phyloP scores from a whole-genome alignment of 2,888 invertebrate species.

The Scaptomyza tumidula region DNA sequence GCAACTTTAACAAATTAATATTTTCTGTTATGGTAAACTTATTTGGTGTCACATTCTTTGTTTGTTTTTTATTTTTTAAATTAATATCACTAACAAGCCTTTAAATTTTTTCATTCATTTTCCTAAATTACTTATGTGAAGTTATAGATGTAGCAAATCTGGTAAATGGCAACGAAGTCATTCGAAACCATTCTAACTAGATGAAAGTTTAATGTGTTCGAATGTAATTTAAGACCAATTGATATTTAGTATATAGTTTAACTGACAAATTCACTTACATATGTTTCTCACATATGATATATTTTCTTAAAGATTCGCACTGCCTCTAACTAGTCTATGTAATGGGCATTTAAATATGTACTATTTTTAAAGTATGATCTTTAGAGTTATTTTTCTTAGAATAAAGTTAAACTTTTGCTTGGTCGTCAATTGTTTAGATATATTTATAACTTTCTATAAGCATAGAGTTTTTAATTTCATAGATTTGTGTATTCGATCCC shows the following conservation, averaged over 20 bases:
- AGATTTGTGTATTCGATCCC: constrained; percentile 23
- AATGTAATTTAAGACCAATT: constrained; percentile 18
- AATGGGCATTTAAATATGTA: constrained; percentile 20
- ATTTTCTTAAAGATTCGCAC: constrained; percentile 18
- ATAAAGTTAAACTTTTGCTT: constrained; percentile 76
- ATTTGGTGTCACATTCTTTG: not conserved
- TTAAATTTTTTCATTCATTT: constrained; percentile 33
- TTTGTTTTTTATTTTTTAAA: constrained; percentile 67
- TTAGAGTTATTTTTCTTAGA: constrained; percentile 52
- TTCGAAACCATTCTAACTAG: constrained; percentile 17
- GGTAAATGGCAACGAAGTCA: not conserved
- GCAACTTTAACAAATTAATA: constrained; percentile 17
- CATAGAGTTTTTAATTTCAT: constrained; percentile 52
- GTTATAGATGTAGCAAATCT: constrained; percentile 9
- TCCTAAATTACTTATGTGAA: constrained; percentile 13
- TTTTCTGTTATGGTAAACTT: constrained; percentile 13
- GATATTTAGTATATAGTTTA: constrained; percentile 3
- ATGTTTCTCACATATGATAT: constrained; percentile 19
- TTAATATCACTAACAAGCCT: constrained; percentile 85
- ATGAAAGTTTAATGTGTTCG: not conserved
- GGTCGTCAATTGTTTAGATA: constrained; percentile 71
- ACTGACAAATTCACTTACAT: constrained; percentile 14
- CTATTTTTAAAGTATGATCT: constrained; percentile 41
- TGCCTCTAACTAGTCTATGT: constrained; percentile 29
- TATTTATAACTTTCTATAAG: constrained; percentile 55